These are phyloP conservation scores for Sanderia malayensis DNA, from an alignment of 30 jellyfish, hydroid and myxozoan genomes.

Conservation along the genomic window DNA sequence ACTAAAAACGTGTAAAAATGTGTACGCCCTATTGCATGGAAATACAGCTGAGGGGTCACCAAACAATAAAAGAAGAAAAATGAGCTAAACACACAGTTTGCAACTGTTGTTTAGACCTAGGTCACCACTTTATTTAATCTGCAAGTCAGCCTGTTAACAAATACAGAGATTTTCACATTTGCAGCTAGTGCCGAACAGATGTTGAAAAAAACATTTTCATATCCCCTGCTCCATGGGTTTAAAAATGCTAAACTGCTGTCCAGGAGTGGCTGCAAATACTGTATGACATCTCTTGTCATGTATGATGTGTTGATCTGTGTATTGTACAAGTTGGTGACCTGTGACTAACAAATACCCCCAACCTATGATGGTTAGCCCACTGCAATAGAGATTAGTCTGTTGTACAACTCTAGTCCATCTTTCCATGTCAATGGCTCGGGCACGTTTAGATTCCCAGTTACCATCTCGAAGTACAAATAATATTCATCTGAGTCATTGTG, in stretches of 20 bases:
- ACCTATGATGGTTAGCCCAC: slow-evolving; percentile 1
- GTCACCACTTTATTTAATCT: not conserved
- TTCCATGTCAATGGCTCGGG: not conserved
- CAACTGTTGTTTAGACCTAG: not conserved
- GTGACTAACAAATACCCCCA: slow-evolving; percentile 1
- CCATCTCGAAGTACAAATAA: not conserved
- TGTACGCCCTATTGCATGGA: not conserved
- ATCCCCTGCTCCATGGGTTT: slow-evolving; percentile 1
- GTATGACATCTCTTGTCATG: not conserved
- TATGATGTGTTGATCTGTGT: not conserved
- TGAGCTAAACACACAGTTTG: not conserved
- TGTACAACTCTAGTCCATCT: not conserved
- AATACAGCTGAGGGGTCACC: not conserved
- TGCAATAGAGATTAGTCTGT: not conserved
- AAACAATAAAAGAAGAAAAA: not conserved
- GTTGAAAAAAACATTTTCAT: not conserved
- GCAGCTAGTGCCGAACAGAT: not conserved
- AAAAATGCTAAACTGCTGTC: not conserved
- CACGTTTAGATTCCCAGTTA: slow-evolving; percentile 1
- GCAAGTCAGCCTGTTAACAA: not conserved
- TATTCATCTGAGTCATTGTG: not conserved
- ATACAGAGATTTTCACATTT: not conserved
- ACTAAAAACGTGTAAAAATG: not conserved
- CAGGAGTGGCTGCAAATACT: slow-evolving; percentile 2
- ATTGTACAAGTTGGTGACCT: not conserved